These are phyloP conservation scores for Chelidonichthys spinosus DNA, from an alignment of 2,797 vertebrate genomes.

Conservation along the genomic window DNA sequence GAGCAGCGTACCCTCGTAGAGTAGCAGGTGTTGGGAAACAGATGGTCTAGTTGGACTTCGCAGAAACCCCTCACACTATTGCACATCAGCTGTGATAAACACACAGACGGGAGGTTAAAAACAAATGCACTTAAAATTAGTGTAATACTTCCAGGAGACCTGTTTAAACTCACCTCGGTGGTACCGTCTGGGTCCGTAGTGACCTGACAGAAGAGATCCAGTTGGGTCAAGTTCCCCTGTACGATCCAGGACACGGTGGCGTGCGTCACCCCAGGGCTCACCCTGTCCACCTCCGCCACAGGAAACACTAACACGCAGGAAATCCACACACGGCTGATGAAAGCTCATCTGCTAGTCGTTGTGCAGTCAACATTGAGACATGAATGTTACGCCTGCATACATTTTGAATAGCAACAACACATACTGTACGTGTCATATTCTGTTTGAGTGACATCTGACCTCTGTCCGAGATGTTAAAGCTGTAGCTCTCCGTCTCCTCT, in stretches of 20 bases:
- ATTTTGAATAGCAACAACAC: neutral
- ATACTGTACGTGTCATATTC: neutral
- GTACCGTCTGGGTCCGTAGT: conserved; percentile 17
- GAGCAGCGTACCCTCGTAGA: conserved; percentile 66
- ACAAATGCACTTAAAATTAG: neutral
- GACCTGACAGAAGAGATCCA: conserved; percentile 66
- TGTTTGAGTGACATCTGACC: conserved; percentile 47
- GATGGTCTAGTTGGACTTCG: conserved; percentile 40
- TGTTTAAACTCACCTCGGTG: conserved; percentile 44
- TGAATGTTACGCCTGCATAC: neutral
- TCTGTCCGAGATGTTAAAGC: conserved; percentile 76
- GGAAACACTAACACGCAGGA: conserved; percentile 65
- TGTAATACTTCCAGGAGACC: neutral
- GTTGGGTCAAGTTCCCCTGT: conserved; percentile 43
- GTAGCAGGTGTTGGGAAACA: conserved; percentile 67
- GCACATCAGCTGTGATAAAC: conserved; percentile 46
- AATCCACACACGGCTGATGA: neutral
- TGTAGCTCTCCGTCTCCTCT: conserved; percentile 53
- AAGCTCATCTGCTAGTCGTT: neutral
- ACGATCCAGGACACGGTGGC: conserved; percentile 60
- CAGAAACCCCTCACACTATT: conserved; percentile 27
- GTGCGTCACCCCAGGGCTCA: conserved; percentile 38
- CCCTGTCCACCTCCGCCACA: conserved; percentile 24
- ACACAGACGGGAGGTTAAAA: neutral
- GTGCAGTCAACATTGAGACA: neutral